Evolutionary conservation across 2,113 vertebrate species (phyloP), one percentile per base, ranked within the genome.

Genomic region (Anolis sagrei): DNA sequence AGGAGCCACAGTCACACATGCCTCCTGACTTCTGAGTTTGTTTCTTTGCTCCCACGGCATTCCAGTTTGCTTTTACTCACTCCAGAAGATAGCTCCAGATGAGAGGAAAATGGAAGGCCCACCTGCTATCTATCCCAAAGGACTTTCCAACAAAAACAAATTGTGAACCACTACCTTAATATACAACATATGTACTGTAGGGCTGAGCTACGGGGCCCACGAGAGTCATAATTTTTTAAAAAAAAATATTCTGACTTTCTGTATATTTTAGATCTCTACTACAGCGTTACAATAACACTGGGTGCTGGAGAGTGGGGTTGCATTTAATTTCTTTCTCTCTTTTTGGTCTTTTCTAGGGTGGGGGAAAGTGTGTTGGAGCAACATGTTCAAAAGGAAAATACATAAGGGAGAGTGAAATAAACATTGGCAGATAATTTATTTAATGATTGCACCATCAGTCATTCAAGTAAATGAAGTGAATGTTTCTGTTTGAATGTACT

Each of bases 251-350:
- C 86, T 92, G 93, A 93, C 90, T 92, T 95, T 54, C 86, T 44
- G 87, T 94, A 79, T 90, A 77, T 92, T 92, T 95, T 92, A 93
- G 94, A 91, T 92, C 86, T 92, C 82, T 93, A 85, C 84, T 82
- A 84, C 75, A 93, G 91, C 89, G 90, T 93, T 95, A 93, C 83
- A 91, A 86, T 75, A 83, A 88, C 29, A 69, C 87, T 81, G 51
- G 84, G 70, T 39, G 44, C 58, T 81, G 70, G 58, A 48, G 70
- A 73, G 13, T 62, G 58, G 61, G 92, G 79, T 82, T 39, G 6
- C n/a, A 82, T 89, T 91, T 93, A 88, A 93, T 93, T 90, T 89
- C 68, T 69, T 69, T 44, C 86, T 86, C 86, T 89, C 36, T 81
- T 90, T 86, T 36, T 51, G 82, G 87, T 83, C 89, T 90, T 51